phyloP scores from a whole-genome alignment of 2,113 vertebrate genomes.

The Glaucomys volans region DNA sequence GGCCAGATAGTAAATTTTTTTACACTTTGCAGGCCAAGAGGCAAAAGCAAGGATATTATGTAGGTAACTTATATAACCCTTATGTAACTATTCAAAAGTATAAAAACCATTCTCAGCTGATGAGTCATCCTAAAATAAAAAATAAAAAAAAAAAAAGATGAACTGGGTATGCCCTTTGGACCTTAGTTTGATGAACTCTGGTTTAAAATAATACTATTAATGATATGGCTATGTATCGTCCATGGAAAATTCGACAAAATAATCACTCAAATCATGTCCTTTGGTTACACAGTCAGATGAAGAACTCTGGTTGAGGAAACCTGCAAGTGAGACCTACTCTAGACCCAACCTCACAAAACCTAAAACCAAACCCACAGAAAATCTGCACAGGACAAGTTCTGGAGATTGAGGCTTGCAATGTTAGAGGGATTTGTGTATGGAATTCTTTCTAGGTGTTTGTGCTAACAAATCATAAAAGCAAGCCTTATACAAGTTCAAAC shows the following conservation, averaged over 20 bases:
- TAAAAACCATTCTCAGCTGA: not conserved
- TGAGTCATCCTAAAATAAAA: not conserved
- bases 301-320: not conserved
- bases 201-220: not conserved
- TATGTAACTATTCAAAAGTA: not conserved
- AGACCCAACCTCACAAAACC: not conserved
- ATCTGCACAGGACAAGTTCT: not conserved
- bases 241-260: not conserved
- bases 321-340: not conserved
- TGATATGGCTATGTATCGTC: too few species aligned
- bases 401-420: not conserved
- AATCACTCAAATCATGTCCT: not conserved
- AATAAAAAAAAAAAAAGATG: not conserved
- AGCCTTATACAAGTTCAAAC: not conserved
- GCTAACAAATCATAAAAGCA: not conserved
- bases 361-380: not conserved
- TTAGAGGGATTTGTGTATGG: not conserved
- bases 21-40: not conserved
- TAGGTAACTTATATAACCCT: not conserved
- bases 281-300: not conserved
- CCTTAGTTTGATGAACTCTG: not conserved
- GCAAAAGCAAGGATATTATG: not conserved
- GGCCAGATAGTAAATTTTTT: not conserved
- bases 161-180: not conserved
- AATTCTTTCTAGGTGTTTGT: not conserved